Evolutionary conservation across 2,888 invertebrate species (phyloP).

Genomic region (Macrostomum cliftonense): DNA sequence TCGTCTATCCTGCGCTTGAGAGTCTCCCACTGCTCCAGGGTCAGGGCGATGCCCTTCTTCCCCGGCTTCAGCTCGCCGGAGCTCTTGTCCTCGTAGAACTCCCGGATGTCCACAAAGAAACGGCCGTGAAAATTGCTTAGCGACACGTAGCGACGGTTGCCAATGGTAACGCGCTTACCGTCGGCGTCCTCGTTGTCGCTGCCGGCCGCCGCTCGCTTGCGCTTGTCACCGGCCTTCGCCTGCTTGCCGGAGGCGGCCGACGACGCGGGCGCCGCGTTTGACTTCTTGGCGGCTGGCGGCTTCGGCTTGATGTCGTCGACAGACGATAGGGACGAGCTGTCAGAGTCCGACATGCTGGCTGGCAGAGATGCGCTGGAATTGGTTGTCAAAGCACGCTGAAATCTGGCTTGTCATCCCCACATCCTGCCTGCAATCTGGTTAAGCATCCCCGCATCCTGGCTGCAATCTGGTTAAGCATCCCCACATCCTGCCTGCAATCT

Average conservation of each 20-base stretch:
- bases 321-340: too few relatives aligned
- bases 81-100: constrained; percentile 20
- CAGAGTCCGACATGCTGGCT: too few relatives aligned
- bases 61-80: constrained; percentile 19
- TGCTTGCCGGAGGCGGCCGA: neutral
- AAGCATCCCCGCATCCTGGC: too few relatives aligned
- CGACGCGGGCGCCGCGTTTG: too few relatives aligned
- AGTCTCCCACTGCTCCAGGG: constrained; percentile 17
- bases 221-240: neutral
- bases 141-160: constrained; percentile 14
- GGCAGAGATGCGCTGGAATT: too few relatives aligned
- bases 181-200: neutral
- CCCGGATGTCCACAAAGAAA: constrained; percentile 18
- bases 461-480: too few relatives aligned
- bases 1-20: constrained; percentile 14
- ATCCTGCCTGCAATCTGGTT: too few relatives aligned
- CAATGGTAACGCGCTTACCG: constrained; percentile 3
- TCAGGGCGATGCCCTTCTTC: constrained; percentile 18
- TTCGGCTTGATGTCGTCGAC: too few relatives aligned
- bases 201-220: neutral
- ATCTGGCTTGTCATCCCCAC: too few relatives aligned
- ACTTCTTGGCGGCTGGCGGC: too few relatives aligned
- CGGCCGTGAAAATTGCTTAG: constrained; percentile 18
- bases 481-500: too few relatives aligned
- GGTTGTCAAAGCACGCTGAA: too few relatives aligned